Percentiles rank a stretch among this genome's conserved stretches.
These are phyloP conservation scores for Dasyornis broadbenti DNA, from an alignment of 2,113 vertebrate genomes.

Conservation along the genomic window DNA sequence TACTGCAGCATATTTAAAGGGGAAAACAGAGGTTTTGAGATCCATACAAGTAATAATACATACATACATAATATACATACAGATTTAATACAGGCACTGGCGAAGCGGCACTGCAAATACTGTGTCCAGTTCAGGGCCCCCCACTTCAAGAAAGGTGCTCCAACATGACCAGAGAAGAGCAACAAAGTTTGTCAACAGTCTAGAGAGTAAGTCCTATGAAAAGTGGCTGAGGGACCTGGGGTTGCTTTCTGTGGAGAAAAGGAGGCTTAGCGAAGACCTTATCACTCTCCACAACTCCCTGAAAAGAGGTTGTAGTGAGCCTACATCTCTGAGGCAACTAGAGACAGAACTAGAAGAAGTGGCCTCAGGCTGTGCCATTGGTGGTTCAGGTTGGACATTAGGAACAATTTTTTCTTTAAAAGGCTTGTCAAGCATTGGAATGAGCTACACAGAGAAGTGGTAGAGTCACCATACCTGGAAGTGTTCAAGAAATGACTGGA, in stretches of 20 bases:
- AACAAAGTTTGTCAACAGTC: not conserved
- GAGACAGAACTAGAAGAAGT: not conserved
- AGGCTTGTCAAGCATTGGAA: not conserved
- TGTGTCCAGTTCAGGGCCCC: not conserved
- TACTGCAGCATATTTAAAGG: not conserved
- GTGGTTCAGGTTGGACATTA: not conserved
- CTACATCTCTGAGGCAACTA: not conserved
- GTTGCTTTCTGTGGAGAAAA: not conserved
- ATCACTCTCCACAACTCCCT: not conserved
- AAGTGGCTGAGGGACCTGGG: not conserved
- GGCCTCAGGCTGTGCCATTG: not conserved
- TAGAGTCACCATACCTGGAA: not conserved
- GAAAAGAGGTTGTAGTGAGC: not conserved
- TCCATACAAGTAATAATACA: not conserved
- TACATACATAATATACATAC: too few relatives aligned
- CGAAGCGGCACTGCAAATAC: accelerated
- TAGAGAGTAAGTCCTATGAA: not conserved
- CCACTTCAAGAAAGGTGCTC: not conserved
- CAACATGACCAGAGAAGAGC: not conserved
- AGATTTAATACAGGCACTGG: not conserved
- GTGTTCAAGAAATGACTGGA: not conserved
- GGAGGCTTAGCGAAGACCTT: not conserved
- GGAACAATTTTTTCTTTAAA: not conserved
- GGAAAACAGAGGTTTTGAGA: not conserved
- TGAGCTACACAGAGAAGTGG: not conserved